Evolutionary conservation across 2,888 invertebrate species (phyloP).

Genomic region (Digitonthophagus gazella): DNA sequence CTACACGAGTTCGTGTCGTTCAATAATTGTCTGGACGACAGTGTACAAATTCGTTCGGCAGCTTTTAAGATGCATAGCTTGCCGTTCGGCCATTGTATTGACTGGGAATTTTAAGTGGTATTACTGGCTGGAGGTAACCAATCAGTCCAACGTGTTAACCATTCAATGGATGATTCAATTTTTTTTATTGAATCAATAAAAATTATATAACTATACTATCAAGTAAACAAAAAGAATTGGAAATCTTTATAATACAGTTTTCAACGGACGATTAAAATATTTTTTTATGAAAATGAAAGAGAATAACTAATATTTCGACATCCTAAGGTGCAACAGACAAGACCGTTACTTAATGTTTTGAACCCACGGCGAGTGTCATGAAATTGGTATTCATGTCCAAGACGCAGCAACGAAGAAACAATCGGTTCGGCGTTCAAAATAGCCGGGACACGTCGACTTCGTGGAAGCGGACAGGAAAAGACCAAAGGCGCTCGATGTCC

Average conservation of each 20-base stretch:
- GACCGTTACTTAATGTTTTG: background rate
- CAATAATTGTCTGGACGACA: conserved; percentile 26
- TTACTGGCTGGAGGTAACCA: background rate
- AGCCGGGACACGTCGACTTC: background rate
- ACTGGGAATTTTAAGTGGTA: background rate
- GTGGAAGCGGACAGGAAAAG: background rate
- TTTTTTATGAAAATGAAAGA: no score
- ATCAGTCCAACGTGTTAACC: background rate
- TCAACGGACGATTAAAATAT: no score
- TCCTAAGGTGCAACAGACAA: background rate
- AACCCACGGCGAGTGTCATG: background rate
- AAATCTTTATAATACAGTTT: no score
- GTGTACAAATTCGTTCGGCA: conserved; percentile 23
- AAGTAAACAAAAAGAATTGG: no score
- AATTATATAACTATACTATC: no score
- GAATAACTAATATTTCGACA: background rate
- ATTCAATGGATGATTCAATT: background rate
- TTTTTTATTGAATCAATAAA: no score
- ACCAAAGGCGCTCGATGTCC: background rate
- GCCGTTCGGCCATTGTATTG: conserved; percentile 4
- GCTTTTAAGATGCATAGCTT: conserved; percentile 4
- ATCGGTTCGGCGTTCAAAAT: background rate
- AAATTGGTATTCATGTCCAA: background rate
- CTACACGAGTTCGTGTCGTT: conserved; percentile 1
- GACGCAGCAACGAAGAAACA: background rate